Percentiles rank a stretch among this genome's conserved stretches.
phyloP scores from a whole-genome alignment of 2,888 invertebrate species.

The Drosophila algonquin region DNA sequence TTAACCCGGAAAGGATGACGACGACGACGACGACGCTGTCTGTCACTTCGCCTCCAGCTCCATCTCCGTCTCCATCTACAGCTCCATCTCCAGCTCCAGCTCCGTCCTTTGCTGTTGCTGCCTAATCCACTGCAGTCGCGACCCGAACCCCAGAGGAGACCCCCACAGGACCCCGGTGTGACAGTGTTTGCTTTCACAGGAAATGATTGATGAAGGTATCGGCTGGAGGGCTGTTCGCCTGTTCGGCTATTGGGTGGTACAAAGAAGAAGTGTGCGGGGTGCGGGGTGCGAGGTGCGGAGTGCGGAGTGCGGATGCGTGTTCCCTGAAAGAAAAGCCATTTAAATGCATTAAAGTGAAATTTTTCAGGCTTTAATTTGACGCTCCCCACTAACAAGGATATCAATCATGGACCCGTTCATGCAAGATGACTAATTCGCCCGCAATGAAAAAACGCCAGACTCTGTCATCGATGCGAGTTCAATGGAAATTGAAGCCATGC shows the following conservation, averaged over 20 bases:
- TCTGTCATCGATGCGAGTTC: too few relatives aligned
- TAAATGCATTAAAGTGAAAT: slow-evolving; percentile 60
- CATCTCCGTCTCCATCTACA: too few relatives aligned
- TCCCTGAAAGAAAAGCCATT: slow-evolving; percentile 58
- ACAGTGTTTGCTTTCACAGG: slow-evolving; percentile 62
- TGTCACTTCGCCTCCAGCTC: neutral
- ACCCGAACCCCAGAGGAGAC: slow-evolving; percentile 30
- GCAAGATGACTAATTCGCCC: neutral
- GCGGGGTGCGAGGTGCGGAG: slow-evolving; percentile 9
- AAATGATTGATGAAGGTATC: slow-evolving; percentile 76
- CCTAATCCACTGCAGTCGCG: slow-evolving; percentile 75
- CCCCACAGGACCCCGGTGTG: slow-evolving; percentile 52
- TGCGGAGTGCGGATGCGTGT: slow-evolving; percentile 14
- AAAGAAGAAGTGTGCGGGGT: too few relatives aligned
- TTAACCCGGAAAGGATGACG: slow-evolving; percentile 63
- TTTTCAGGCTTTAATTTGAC: slow-evolving; percentile 48
- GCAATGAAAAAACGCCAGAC: too few relatives aligned
- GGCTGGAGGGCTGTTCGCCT: slow-evolving; percentile 29
- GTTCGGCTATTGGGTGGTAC: too few relatives aligned
- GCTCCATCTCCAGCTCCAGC: too few relatives aligned
- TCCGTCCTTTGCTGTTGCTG: slow-evolving; percentile 27
- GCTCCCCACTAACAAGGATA: slow-evolving; percentile 23
- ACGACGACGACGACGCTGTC: slow-evolving; percentile 40
- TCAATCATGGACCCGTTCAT: slow-evolving; percentile 7
- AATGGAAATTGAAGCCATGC: too few relatives aligned